Evolutionary conservation across 2,797 vertebrate genomes (phyloP).

Genomic region (Xyrichtys novacula): DNA sequence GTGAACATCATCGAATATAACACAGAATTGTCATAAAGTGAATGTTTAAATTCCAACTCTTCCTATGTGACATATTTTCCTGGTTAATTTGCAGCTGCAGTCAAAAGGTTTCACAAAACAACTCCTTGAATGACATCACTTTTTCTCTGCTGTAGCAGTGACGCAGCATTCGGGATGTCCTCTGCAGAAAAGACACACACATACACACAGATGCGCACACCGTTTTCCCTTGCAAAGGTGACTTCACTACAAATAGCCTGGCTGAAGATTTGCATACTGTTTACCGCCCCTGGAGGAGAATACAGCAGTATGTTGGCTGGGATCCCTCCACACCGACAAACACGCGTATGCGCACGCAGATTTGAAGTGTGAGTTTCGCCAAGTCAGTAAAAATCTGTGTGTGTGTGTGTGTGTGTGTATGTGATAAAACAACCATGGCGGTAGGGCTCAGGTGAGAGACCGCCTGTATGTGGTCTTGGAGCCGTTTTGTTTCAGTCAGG

Average conservation of each 20-base stretch:
- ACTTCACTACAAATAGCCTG: constrained; percentile 62
- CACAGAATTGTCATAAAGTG: background rate
- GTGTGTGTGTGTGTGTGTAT: constrained; percentile 4
- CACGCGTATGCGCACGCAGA: constrained; percentile 10
- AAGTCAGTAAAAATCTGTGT: constrained; percentile 29
- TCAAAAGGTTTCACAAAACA: background rate
- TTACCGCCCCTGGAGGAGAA: constrained; percentile 39
- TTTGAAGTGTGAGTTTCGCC: constrained; percentile 11
- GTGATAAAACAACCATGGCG: background rate
- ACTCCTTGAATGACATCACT: constrained; percentile 27
- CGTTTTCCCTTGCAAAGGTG: constrained; percentile 61
- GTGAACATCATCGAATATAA: background rate
- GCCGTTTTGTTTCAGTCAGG: constrained; percentile 11
- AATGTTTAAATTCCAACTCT: background rate
- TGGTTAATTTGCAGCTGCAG: constrained; percentile 1
- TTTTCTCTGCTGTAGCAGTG: constrained; percentile 46
- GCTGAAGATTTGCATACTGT: constrained; percentile 51
- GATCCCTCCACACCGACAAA: constrained; percentile 30
- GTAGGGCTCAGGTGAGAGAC: constrained; percentile 22
- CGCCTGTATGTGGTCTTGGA: constrained; percentile 11
- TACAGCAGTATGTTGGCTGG: constrained; percentile 45
- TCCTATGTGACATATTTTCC: background rate
- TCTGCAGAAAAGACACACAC: constrained; percentile 53
- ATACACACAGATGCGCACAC: constrained; percentile 19
- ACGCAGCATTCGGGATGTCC: constrained; percentile 60